Evolutionary conservation across 1,140 invertebrate species (phyloP).

Genomic region (Nymphalis io): DNA sequence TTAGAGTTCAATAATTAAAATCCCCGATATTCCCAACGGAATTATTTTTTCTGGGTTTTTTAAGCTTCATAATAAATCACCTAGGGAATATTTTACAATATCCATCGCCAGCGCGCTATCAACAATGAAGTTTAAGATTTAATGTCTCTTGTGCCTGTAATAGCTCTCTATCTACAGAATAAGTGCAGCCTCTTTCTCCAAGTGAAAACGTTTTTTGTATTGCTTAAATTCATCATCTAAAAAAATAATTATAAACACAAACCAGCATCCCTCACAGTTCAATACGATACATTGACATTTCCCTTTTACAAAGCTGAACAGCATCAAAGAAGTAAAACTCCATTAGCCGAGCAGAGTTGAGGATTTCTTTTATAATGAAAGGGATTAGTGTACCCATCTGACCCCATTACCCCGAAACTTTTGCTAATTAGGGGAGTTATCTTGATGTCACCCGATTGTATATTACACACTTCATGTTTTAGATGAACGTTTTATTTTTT

Average conservation of each 20-base stretch:
- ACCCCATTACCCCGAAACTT: conserved; percentile 21
- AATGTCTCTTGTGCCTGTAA: too few relatives aligned
- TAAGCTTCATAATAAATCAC: too few relatives aligned
- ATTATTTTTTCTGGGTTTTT: too few relatives aligned
- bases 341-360: conserved; percentile 12
- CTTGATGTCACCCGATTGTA: conserved; percentile 14
- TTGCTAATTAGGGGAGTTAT: conserved; percentile 21
- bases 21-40: too few relatives aligned
- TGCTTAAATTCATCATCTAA: too few relatives aligned
- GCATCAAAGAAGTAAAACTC: conserved; percentile 13
- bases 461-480: conserved; percentile 2
- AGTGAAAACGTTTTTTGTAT: too few relatives aligned
- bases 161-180: too few relatives aligned
- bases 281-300: not conserved
- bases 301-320: not conserved
- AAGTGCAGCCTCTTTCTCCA: too few relatives aligned
- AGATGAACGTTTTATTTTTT: not conserved
- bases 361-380: conserved; percentile 27
- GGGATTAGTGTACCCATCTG: conserved; percentile 23
- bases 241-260: not conserved
- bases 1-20: too few relatives aligned
- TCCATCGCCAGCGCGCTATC: too few relatives aligned
- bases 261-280: not conserved
- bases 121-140: too few relatives aligned
- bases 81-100: too few relatives aligned